Evolutionary conservation across 2,888 invertebrate genomes (phyloP), one percentile per base, ranked within the genome.

Genomic region (Acrobasis repandana): DNA sequence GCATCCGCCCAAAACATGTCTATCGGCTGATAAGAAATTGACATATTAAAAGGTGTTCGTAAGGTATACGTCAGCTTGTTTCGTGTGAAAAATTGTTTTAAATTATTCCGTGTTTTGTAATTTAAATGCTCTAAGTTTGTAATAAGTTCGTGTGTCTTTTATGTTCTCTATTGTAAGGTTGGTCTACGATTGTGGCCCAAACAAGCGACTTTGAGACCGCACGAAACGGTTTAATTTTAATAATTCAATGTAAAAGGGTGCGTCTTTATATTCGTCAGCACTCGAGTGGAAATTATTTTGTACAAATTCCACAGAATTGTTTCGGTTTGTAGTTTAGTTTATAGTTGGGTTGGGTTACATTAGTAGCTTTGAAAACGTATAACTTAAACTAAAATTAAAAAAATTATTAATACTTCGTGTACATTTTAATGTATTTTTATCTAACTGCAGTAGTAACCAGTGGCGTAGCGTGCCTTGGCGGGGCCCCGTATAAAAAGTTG

Each of bases 201-300:
- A 82, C 85, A 79, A 72, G 72, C 73, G 78, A 87, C 84, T 87
- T 86, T 83, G 83, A 83, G 78, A 78, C 82, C 80, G 76, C 79
- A 76, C 73, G 46, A 77, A 88, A 85, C 76, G 80, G 80, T 83
- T 84, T 82, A 80, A 80, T 86, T 87, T 86, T 86, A 85, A 86
- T 89, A 85, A 86, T 85, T 85, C 75, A 79, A 71, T 75, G 71
- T 77, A 76, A 77, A 82, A 62, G 74, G 73, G 74, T 76, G 69
- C 73, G 79, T 80, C 79, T 77, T 80, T 77, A 72, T 68, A 68
- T 70, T 64, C 65, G 68, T 72, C 67, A 68, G 70, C 63, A 65
- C 69, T 71, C 67, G 61, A 54, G 63, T 67, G 68, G 73, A 73
- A 72, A 65, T 68, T 68, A 71, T 63, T 52, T 43, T 20, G 28